phyloP scores from a whole-genome alignment of 2,888 invertebrate species.

The Amiota minor region DNA sequence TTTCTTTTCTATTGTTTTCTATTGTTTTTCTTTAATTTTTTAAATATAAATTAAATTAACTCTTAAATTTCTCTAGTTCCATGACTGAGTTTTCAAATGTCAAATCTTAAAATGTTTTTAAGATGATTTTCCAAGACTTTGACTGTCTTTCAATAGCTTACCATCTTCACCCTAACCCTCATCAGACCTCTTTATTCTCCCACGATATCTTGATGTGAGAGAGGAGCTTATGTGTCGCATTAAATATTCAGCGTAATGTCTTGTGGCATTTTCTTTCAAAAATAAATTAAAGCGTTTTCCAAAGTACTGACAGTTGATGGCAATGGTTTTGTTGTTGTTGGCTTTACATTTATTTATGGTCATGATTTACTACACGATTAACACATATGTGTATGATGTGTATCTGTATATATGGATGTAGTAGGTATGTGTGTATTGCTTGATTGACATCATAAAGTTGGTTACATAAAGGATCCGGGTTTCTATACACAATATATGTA shows the following conservation, averaged over 20 bases:
- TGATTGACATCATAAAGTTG: no score
- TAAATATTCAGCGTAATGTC: conserved; percentile 22
- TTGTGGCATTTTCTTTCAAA: conserved; percentile 10
- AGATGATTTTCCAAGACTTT: neutral
- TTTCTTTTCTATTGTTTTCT: neutral
- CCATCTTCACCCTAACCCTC: no score
- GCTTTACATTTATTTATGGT: conserved; percentile 14
- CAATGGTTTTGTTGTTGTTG: neutral
- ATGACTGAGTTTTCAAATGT: conserved; percentile 11
- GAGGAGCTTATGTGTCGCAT: conserved; percentile 9
- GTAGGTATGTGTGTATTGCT: no score
- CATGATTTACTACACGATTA: neutral
- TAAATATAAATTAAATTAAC: neutral
- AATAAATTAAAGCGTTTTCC: conserved; percentile 16
- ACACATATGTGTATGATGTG: no score
- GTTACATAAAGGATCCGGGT: no score
- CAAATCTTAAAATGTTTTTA: conserved; percentile 5
- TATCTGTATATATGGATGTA: no score
- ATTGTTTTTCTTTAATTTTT: neutral
- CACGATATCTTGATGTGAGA: neutral
- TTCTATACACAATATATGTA: no score
- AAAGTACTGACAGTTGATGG: neutral
- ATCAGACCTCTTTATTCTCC: no score
- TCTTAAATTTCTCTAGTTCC: conserved; percentile 1
- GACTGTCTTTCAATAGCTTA: neutral